phyloP scores from a whole-genome alignment of 2,888 invertebrate species.

The Lagria hirta region DNA sequence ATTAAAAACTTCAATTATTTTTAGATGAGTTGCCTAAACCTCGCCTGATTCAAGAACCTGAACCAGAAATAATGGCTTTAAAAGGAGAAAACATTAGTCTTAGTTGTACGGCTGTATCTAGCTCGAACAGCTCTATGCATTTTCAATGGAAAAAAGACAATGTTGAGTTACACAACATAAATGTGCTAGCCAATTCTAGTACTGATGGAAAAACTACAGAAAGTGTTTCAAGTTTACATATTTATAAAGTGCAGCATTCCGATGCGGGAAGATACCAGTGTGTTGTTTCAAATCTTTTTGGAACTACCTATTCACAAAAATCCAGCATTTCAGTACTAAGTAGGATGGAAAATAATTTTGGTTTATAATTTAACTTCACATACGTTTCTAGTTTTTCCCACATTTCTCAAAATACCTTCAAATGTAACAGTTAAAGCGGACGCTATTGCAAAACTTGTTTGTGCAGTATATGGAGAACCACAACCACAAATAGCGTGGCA shows the following conservation, averaged over 20 bases:
- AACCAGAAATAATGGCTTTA: conserved; percentile 78
- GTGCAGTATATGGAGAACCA: conserved; percentile 88
- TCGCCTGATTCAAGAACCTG: conserved; percentile 78
- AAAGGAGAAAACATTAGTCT: conserved; percentile 84
- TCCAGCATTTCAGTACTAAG: conserved; percentile 84
- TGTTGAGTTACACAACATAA: conserved; percentile 56
- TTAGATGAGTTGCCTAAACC: conserved; percentile 82
- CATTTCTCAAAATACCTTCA: conserved; percentile 79
- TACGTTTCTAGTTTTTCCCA: conserved; percentile 67
- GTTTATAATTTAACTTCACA: conserved; percentile 6
- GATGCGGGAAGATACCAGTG: conserved; percentile 93
- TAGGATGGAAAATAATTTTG: conserved; percentile 48
- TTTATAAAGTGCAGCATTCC: conserved; percentile 74
- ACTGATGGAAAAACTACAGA: conserved; percentile 62
- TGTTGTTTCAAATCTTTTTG: conserved; percentile 85
- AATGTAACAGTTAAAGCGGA: conserved; percentile 85
- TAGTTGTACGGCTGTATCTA: conserved; percentile 80
- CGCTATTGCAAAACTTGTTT: conserved; percentile 83
- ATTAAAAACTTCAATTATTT: conserved; percentile 5
- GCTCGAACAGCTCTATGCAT: conserved; percentile 70
- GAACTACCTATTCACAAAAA: conserved; percentile 84
- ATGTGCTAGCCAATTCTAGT: conserved; percentile 41
- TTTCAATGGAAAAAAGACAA: conserved; percentile 91
- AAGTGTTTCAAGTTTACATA: conserved; percentile 71
- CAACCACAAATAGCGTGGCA: conserved; percentile 87